phyloP scores from a whole-genome alignment of 1,140 invertebrate species.

The Caenorhabditis tropicalis region DNA sequence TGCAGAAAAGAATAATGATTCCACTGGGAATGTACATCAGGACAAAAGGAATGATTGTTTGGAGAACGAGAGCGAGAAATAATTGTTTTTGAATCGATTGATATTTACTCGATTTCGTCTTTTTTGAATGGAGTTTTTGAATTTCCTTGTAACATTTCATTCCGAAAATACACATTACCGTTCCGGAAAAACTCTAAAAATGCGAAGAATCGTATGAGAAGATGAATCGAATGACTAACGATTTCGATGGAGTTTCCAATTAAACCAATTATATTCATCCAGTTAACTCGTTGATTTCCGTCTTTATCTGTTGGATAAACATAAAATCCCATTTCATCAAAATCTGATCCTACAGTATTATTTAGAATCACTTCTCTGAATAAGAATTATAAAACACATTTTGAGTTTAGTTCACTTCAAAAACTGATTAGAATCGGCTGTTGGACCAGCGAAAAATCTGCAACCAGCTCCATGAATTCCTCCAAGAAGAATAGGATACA shows the following conservation, averaged over 20 bases:
- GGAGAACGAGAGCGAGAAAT: background rate
- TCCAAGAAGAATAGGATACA: background rate
- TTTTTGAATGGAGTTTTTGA: background rate
- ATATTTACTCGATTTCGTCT: background rate
- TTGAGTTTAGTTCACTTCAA: background rate
- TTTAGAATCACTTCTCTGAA: background rate
- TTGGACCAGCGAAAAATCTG: background rate
- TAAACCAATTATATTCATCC: background rate
- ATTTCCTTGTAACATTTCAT: background rate
- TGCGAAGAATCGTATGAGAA: background rate
- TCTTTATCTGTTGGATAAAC: background rate
- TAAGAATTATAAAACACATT: background rate
- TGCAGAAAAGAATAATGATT: background rate
- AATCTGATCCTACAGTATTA: background rate
- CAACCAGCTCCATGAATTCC: background rate
- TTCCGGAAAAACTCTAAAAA: background rate
- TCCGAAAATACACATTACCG: background rate
- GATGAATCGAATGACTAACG: background rate
- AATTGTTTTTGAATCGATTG: background rate
- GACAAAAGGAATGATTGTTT: background rate
- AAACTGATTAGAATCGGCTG: background rate
- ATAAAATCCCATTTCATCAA: background rate
- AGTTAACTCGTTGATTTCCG: background rate
- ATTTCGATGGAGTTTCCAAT: background rate
- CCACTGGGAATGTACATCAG: background rate